phyloP scores from a whole-genome alignment of 2,113 vertebrate genomes.

The Lagopus muta region DNA sequence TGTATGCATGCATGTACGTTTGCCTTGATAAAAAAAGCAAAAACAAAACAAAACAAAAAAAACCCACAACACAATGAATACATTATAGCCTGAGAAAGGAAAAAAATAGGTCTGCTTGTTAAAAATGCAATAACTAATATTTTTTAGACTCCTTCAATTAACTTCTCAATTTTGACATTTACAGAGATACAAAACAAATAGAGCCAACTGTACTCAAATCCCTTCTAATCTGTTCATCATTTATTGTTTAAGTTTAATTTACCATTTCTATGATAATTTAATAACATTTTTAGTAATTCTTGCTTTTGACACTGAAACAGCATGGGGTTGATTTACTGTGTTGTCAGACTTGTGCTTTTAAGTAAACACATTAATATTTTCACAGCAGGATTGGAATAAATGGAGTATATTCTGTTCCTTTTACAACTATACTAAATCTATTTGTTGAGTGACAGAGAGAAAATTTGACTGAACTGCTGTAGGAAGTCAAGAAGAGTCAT shows the following conservation, averaged over 20 bases:
- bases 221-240: slow-evolving; percentile 35
- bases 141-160: background rate
- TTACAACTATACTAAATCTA: background rate
- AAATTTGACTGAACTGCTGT: background rate
- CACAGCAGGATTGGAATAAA: slow-evolving; percentile 38
- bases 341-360: slow-evolving; percentile 56
- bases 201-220: background rate
- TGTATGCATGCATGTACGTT: background rate
- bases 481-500: slow-evolving; percentile 4
- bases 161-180: background rate
- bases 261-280: slow-evolving; percentile 24
- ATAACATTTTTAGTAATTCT: slow-evolving; percentile 47
- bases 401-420: slow-evolving; percentile 26
- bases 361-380: slow-evolving; percentile 64
- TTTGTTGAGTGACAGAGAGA: background rate
- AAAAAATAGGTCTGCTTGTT: background rate
- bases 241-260: slow-evolving; percentile 44
- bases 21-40: background rate
- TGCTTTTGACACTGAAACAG: slow-evolving; percentile 53
- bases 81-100: background rate
- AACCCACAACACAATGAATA: background rate
- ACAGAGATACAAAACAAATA: background rate
- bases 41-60: too few relatives aligned
- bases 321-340: slow-evolving; percentile 54
- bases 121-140: background rate